phyloP scores from a whole-genome alignment of 2,797 vertebrate genomes.

The Coluber constrictor region DNA sequence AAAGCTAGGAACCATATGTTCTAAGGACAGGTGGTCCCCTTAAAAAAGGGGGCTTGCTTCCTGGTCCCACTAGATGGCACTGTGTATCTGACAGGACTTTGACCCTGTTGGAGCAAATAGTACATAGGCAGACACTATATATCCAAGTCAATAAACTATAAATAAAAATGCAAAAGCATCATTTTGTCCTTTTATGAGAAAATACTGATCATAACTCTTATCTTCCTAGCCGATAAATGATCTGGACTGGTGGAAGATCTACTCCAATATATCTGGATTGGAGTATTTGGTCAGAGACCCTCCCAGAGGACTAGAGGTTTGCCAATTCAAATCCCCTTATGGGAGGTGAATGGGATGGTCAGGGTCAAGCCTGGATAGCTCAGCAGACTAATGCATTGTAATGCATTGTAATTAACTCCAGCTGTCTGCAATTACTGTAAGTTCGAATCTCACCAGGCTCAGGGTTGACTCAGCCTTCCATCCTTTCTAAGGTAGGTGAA shows the following conservation, averaged over 20 bases:
- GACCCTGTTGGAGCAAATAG: neutral
- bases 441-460: no score
- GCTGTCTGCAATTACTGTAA: no score
- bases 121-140: neutral
- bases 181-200: neutral
- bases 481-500: no score
- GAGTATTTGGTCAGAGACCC: neutral
- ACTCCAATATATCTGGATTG: neutral
- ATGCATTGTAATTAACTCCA: no score
- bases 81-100: neutral
- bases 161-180: neutral
- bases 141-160: no score
- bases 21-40: neutral
- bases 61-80: neutral
- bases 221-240: neutral
- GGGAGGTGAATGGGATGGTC: neutral
- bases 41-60: no score
- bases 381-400: no score
- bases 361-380: neutral
- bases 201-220: neutral
- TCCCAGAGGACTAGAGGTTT: neutral
- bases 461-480: no score
- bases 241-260: neutral
- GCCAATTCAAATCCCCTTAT: neutral
- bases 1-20: neutral